Evolutionary conservation across 2,888 invertebrate genomes (phyloP).

Genomic region (Amphipyra tragopoginis): DNA sequence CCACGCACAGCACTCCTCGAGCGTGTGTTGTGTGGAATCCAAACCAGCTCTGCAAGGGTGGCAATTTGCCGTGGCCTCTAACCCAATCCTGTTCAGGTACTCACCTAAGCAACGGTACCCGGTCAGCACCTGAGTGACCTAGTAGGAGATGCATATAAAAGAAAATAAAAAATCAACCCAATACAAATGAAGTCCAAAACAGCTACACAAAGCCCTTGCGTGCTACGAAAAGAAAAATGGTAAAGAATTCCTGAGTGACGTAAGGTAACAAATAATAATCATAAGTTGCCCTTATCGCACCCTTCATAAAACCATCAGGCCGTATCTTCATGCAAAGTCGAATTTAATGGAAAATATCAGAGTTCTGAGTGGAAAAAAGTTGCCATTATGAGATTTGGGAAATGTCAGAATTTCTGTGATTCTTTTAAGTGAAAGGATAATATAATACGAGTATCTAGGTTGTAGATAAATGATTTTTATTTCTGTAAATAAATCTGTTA

Average conservation of each 20-base stretch:
- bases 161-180: constrained; percentile 5
- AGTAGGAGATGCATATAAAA: too few relatives aligned
- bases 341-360: constrained; percentile 55
- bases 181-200: constrained; percentile 23
- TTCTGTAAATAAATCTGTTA: too few relatives aligned
- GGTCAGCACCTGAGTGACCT: too few relatives aligned
- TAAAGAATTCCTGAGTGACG: constrained; percentile 52
- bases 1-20: too few relatives aligned
- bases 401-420: constrained; percentile 4
- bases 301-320: constrained; percentile 57
- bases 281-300: constrained; percentile 56
- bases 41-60: too few relatives aligned
- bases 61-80: too few relatives aligned
- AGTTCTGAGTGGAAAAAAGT: constrained; percentile 36
- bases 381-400: constrained; percentile 27
- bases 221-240: constrained; percentile 45
- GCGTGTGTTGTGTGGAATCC: too few relatives aligned
- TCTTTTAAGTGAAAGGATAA: too few relatives aligned
- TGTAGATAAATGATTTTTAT: too few relatives aligned
- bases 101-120: too few relatives aligned
- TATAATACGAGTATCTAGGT: too few relatives aligned
- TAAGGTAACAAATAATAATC: constrained; percentile 58
- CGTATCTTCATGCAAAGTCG: constrained; percentile 57
- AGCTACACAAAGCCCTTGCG: constrained; percentile 42
- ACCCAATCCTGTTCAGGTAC: too few relatives aligned